A percentile compares a stretch with the other conserved stretches of the same genome.
These are phyloP conservation scores for Eilema caniola DNA, from an alignment of 2,888 invertebrate species.

Conservation along the genomic window DNA sequence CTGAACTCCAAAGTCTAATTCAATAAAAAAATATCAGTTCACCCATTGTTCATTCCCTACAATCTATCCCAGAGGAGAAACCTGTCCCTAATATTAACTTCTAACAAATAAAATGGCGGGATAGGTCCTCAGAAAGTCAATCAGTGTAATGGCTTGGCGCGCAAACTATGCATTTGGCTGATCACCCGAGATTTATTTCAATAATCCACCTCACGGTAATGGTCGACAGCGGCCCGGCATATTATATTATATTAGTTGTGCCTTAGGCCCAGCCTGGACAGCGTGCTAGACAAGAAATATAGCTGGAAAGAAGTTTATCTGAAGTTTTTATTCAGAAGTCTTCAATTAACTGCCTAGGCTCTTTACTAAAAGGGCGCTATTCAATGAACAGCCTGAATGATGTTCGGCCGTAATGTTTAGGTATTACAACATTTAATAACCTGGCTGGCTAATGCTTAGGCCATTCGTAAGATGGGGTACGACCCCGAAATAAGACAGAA, in stretches of 20 bases:
- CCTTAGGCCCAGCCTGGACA: slow-evolving; percentile 32
- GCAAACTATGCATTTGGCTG: slow-evolving; percentile 73
- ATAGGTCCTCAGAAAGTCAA: slow-evolving; percentile 59
- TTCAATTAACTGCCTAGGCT: too few species aligned
- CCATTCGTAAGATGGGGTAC: too few species aligned
- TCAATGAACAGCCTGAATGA: too few species aligned
- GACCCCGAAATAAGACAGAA: too few species aligned
- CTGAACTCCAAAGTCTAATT: too few species aligned
- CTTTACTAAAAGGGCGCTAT: too few species aligned
- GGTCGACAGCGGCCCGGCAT: slow-evolving; percentile 52
- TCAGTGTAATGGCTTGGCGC: slow-evolving; percentile 68
- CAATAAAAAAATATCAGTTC: not conserved
- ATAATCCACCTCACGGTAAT: slow-evolving; percentile 66
- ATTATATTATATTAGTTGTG: slow-evolving; percentile 58
- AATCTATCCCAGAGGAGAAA: not conserved
- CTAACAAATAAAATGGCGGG: slow-evolving; percentile 42
- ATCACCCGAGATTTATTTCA: slow-evolving; percentile 78
- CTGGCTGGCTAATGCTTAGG: too few species aligned
- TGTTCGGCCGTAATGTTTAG: too few species aligned
- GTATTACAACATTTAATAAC: too few species aligned
- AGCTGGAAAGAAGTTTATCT: not conserved
- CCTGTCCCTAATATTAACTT: slow-evolving; percentile 20
- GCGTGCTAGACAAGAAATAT: slow-evolving; percentile 23
- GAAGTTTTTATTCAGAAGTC: too few species aligned
- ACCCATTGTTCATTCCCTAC: not conserved